phyloP scores from a whole-genome alignment of 2,888 invertebrate genomes.

The Lepidocyrtinus sp. region DNA sequence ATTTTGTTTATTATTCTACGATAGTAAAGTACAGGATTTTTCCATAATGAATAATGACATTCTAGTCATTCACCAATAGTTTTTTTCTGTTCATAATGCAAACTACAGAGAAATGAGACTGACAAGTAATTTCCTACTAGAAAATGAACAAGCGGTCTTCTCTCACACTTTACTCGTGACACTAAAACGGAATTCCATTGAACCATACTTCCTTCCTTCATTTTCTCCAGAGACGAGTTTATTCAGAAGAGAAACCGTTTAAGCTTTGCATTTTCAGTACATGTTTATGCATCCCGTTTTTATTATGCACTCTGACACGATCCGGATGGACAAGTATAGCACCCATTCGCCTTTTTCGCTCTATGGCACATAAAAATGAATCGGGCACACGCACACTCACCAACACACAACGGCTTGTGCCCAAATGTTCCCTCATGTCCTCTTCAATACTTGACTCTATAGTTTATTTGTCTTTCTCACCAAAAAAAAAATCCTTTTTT shows the following conservation, averaged over 20 bases:
- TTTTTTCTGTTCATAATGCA: too few species aligned
- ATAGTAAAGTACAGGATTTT: slow-evolving; percentile 9
- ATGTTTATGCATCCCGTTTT: not conserved
- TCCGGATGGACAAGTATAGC: slow-evolving; percentile 30
- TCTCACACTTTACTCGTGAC: slow-evolving; percentile 30
- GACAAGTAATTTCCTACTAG: slow-evolving; percentile 53
- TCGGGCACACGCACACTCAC: not conserved
- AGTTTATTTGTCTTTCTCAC: slow-evolving; percentile 19
- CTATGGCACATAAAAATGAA: slow-evolving; percentile 23
- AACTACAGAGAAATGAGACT: slow-evolving; percentile 25
- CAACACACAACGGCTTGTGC: slow-evolving; percentile 35
- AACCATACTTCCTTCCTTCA: slow-evolving; percentile 50
- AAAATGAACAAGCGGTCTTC: not conserved
- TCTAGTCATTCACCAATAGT: slow-evolving; percentile 1
- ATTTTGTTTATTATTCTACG: slow-evolving; percentile 35
- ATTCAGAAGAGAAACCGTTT: not conserved
- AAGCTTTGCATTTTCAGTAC: slow-evolving; percentile 2
- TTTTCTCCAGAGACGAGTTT: slow-evolving; percentile 35
- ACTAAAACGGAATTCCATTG: slow-evolving; percentile 36
- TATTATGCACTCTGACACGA: slow-evolving; percentile 5
- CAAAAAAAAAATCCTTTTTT: slow-evolving; percentile 2
- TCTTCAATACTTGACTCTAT: too few species aligned
- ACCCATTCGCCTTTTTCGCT: slow-evolving; percentile 4
- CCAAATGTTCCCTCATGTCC: slow-evolving; percentile 32
- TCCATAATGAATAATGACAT: slow-evolving; percentile 18